Evolutionary conservation across 2,888 invertebrate genomes (phyloP).

Genomic region (Zygothrica quintamaculata): DNA sequence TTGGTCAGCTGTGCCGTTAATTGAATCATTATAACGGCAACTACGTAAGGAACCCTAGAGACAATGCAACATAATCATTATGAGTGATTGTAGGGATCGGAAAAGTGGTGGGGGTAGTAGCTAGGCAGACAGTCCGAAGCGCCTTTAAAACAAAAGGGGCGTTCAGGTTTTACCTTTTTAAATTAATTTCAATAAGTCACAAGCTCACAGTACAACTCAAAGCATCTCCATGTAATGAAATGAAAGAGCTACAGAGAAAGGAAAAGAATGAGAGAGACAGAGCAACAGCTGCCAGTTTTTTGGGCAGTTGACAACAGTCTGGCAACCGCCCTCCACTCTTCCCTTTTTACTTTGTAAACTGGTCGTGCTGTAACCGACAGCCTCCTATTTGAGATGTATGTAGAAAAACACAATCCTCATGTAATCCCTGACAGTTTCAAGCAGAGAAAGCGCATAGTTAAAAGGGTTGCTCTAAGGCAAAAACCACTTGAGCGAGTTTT

Average conservation of each 20-base stretch:
- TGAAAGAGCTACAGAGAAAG: too few species aligned
- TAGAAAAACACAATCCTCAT: constrained; percentile 51
- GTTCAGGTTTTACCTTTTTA: constrained; percentile 19
- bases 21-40: constrained; percentile 74
- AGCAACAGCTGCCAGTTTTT: constrained; percentile 41
- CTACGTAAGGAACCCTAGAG: constrained; percentile 44
- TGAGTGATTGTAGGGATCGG: constrained; percentile 62
- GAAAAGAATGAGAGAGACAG: not conserved
- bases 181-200: constrained; percentile 70
- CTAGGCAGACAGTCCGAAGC: constrained; percentile 1
- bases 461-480: constrained; percentile 46
- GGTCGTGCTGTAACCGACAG: constrained; percentile 52
- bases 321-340: not conserved
- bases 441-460: constrained; percentile 31
- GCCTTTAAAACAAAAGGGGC: constrained; percentile 61
- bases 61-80: constrained; percentile 78
- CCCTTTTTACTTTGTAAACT: constrained; percentile 19
- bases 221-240: too few species aligned
- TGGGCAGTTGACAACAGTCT: not conserved
- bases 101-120: not conserved
- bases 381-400: constrained; percentile 34
- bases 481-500: constrained; percentile 59
- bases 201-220: constrained; percentile 27
- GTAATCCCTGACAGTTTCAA: constrained; percentile 63
- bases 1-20: constrained; percentile 77